Evolutionary conservation across 2,888 invertebrate species (phyloP), one percentile per base, ranked within the genome.

Genomic region (Dioctria rufipes): DNA sequence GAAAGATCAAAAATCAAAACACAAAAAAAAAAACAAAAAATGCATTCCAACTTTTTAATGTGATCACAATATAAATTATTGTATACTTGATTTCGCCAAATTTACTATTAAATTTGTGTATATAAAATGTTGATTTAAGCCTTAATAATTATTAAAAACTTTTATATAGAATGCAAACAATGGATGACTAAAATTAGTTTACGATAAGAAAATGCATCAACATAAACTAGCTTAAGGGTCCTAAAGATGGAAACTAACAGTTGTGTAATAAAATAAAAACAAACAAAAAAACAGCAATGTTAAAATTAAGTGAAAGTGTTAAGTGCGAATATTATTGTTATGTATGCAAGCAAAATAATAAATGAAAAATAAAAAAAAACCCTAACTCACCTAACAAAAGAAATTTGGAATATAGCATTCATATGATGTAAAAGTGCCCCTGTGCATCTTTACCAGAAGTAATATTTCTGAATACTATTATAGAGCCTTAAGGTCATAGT

Each of bases 391-490:
- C 42, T 49, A 63, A 42, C 51, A 46, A 77, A 63, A 25, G 37
- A 58, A 13, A 25, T n/a, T 75, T 60, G 42, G 25, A 77, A 63
- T 37, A n/a, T 37, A n/a, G 63, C 37, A 77, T 63, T 63, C 42
- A 61, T 63, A 40, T 51, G 25, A 25, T 25, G 63, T 77, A 77
- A 37, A 63, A 49, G 60, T 54, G 73, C 73, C 51, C 51, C 61
- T 60, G 63, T 43, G n/a, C 51, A 63, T 77, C 49, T 63, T 77
- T 63, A 46, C 63, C 25, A 77, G 63, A 63, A 37, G 77, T 61
- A 63, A 58, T 77, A 61, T 77, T 77, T 63, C 61, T 77, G 63
- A 40, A 77, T 63, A 77, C 77, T 63, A 75, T 75, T 60, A 13
- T 75, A 75, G 60, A n/a, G 73, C 49, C 42, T 63, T 63, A 77